phyloP scores from a whole-genome alignment of 2,113 vertebrate species.

The Myrmecophaga tridactyla region DNA sequence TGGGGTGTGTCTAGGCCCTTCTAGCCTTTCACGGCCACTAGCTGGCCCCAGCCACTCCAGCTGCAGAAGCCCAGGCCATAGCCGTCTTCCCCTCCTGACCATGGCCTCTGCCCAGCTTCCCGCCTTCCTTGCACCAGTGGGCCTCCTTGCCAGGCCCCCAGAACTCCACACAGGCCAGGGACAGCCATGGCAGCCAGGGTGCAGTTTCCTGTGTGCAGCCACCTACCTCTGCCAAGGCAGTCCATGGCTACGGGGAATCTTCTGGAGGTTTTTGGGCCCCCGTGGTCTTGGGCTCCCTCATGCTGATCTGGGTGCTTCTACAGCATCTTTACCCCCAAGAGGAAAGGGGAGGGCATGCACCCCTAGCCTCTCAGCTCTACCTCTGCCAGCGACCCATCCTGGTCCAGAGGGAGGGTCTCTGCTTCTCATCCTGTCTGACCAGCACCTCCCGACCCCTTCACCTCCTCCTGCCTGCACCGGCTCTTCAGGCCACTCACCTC shows the following conservation, averaged over 20 bases:
- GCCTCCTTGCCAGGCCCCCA: background rate
- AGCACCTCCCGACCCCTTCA: background rate
- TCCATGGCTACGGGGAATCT: background rate
- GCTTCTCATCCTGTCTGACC: background rate
- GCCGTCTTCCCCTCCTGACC: background rate
- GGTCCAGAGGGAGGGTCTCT: background rate
- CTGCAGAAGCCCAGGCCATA: background rate
- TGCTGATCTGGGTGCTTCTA: background rate
- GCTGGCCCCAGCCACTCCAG: fast-evolving
- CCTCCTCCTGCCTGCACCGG: background rate
- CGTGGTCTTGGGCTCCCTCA: background rate
- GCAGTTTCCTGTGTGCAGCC: background rate
- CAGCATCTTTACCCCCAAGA: background rate
- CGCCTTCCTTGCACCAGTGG: background rate
- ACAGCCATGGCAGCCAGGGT: fast-evolving
- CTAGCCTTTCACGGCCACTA: background rate
- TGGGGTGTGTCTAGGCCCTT: background rate
- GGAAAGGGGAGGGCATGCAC: background rate
- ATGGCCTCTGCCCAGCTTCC: background rate
- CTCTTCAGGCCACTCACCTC: background rate
- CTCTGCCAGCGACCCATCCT: background rate
- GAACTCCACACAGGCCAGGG: fast-evolving
- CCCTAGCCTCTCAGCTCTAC: background rate
- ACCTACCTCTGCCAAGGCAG: background rate
- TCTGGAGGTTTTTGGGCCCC: background rate